Percentiles rank a stretch among this genome's conserved stretches.
Evolutionary conservation across 2,113 vertebrate genomes (phyloP).

Genomic region (Psilopsiagon aymara): DNA sequence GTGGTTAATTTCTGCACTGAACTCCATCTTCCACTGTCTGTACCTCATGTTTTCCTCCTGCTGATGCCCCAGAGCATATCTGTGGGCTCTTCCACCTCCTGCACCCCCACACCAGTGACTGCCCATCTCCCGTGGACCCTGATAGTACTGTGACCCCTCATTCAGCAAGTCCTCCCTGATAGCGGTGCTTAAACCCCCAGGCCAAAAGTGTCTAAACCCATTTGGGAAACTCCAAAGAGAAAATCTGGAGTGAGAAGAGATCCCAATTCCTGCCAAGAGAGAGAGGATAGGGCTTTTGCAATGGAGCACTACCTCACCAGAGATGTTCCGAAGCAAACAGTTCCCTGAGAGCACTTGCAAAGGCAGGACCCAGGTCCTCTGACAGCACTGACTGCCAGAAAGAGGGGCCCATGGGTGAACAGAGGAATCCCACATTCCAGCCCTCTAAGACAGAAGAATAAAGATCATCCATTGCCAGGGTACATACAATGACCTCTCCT

Average conservation of each 20-base stretch:
- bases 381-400: background rate
- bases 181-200: background rate
- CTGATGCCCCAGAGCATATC: rapidly evolving
- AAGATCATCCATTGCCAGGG: background rate
- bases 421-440: no score
- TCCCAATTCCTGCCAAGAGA: background rate
- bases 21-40: background rate
- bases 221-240: background rate
- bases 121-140: rapidly evolving
- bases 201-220: background rate
- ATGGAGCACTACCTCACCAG: background rate
- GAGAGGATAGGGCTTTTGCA: background rate
- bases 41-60: rapidly evolving
- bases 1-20: background rate
- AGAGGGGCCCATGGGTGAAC: rapidly evolving
- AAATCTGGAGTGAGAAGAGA: background rate
- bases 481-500: background rate
- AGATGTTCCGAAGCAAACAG: rapidly evolving
- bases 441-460: background rate
- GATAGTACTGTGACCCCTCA: rapidly evolving
- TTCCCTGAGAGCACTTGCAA: background rate
- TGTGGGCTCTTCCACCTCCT: background rate
- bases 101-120: rapidly evolving
- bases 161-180: rapidly evolving
- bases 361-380: background rate